Evolutionary conservation across 2,888 invertebrate species (phyloP), one percentile per base, ranked within the genome.

Genomic region (Yponomeuta cagnagella): DNA sequence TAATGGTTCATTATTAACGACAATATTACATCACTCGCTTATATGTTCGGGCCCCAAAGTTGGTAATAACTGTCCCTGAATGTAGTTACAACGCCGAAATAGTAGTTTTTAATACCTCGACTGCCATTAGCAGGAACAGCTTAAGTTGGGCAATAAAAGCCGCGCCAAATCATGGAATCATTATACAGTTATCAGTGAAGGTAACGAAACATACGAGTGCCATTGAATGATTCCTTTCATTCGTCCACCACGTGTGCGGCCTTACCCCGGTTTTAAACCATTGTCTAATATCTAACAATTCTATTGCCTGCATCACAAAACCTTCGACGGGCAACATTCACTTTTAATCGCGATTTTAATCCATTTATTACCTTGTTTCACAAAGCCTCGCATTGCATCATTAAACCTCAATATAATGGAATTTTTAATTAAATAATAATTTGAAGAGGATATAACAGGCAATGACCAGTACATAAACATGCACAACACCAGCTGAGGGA

Each of bases 251-350:
- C 79, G 79, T 81, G 79, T 77, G 75, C 76, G 86, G 80, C 89
- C 88, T 88, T 86, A 87, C 82, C 79, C 84, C 76, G 80, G 77
- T 83, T 83, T 79, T 79, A 48, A 68, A 71, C 73, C 70, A 71
- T 74, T 79, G 82, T 77, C 78, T 77, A 80, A 81, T 58, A 58
- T 58, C 15, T 15, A 79, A 79, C 76, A 81, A 81, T 83, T 83
- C 79, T 79, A 79, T 80, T 77, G 74, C 77, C 77, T 80, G 48
- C 4, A 80, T 77, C 79, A 78, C 75, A 75, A 76, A 83, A 78
- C 84, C 83, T 86, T 86, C 81, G 74, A 80, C 74, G 74, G 76
- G 72, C 75, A 76, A 76, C 84, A 77, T 84, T 86, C 83, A 82
- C 82, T 84, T 84, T 82, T 74, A 77, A 73, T 66, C 74, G 66